Percentiles rank a stretch among this genome's conserved stretches.
Evolutionary conservation across 2,797 vertebrate species (phyloP).

Genomic region (Propithecus perrieri): DNA sequence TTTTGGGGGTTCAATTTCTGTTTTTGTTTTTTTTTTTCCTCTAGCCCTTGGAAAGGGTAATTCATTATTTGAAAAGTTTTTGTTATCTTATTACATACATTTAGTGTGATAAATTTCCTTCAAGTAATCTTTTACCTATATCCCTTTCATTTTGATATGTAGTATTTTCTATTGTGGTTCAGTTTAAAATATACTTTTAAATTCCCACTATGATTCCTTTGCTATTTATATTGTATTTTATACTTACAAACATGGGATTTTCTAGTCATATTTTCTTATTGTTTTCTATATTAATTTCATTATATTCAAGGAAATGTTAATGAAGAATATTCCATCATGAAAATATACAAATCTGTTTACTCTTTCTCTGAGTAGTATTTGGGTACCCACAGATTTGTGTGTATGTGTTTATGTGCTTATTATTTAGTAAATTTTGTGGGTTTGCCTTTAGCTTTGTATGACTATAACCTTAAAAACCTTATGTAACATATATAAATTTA

Average conservation of each 20-base stretch:
- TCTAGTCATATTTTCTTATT: neutral
- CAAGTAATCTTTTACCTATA: neutral
- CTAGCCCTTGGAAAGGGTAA: neutral
- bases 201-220: neutral
- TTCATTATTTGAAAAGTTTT: neutral
- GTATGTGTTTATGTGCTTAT: neutral
- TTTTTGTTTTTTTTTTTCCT: neutral
- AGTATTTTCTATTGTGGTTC: neutral
- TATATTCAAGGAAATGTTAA: neutral
- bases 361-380: neutral
- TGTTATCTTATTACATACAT: neutral
- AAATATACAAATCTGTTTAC: neutral
- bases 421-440: neutral
- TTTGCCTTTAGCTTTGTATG: neutral
- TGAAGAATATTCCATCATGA: neutral
- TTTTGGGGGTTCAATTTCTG: neutral
- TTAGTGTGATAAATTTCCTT: neutral
- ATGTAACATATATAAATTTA: neutral
- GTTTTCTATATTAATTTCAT: neutral
- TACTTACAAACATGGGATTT: neutral
- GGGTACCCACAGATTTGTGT: neutral
- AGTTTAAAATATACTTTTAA: neutral
- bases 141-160: neutral
- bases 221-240: neutral
- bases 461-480: neutral